A percentile compares a stretch with the other conserved stretches of the same genome.
These are phyloP conservation scores for Crypturellus tataupa DNA, from an alignment of 2,797 vertebrate genomes.

Conservation along the genomic window DNA sequence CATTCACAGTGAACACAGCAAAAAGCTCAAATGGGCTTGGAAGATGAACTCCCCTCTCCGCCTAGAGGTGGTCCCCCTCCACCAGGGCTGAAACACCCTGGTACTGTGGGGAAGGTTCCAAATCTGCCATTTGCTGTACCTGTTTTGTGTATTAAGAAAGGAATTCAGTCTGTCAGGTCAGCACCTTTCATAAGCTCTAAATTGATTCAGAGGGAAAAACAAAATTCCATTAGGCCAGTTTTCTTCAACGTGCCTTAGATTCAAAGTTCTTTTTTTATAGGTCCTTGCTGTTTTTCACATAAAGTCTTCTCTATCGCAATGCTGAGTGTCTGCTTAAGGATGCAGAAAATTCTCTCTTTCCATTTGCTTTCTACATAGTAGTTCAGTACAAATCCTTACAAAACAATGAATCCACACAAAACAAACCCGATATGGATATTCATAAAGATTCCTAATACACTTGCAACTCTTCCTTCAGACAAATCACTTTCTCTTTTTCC, in stretches of 20 bases:
- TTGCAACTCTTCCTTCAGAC: background rate
- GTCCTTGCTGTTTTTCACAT: slow-evolving; percentile 36
- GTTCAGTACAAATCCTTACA: background rate
- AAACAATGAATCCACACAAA: too few relatives aligned
- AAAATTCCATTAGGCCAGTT: background rate
- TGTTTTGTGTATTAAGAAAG: slow-evolving; percentile 45
- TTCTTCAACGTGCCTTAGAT: background rate
- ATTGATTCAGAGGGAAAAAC: slow-evolving; percentile 18
- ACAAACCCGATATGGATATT: background rate
- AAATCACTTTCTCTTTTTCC: background rate
- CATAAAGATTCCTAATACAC: background rate
- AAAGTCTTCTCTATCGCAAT: background rate
- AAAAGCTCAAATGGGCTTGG: slow-evolving; percentile 35
- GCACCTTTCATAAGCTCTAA: background rate
- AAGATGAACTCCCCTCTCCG: slow-evolving; percentile 64
- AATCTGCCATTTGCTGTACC: slow-evolving; percentile 33
- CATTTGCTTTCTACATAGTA: slow-evolving; percentile 19
- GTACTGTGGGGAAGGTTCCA: slow-evolving; percentile 4
- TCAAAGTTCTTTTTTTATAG: slow-evolving; percentile 34
- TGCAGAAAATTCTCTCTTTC: slow-evolving; percentile 11
- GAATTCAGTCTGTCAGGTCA: slow-evolving; percentile 34
- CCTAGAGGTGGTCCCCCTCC: slow-evolving; percentile 65
- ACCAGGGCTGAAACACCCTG: background rate
- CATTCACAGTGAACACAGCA: slow-evolving; percentile 51
- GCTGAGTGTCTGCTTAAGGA: background rate